Percentiles rank a stretch among this genome's conserved stretches.
phyloP scores from a whole-genome alignment of 2,797 vertebrate genomes.

The Hybognathus amarus region DNA sequence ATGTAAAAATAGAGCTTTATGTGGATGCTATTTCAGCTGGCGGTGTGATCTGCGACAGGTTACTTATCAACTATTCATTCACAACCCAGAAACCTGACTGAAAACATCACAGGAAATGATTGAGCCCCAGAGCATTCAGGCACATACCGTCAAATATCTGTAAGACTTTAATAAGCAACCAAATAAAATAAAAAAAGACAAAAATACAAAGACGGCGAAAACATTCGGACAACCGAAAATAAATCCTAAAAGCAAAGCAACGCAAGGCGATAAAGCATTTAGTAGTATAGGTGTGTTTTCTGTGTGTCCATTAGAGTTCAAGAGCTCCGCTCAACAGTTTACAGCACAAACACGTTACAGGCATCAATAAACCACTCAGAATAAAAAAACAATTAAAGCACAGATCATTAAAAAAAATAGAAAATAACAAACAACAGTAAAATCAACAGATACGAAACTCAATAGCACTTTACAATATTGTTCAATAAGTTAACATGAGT shows the following conservation, averaged over 20 bases:
- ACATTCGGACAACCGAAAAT: constrained; percentile 42
- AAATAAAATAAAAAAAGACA: constrained; percentile 48
- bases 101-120: neutral
- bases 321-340: constrained; percentile 42
- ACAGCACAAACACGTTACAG: constrained; percentile 47
- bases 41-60: constrained; percentile 32
- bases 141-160: constrained; percentile 26
- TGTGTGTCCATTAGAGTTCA: constrained; percentile 30
- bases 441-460: constrained; percentile 18
- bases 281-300: constrained; percentile 35
- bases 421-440: constrained; percentile 8
- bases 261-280: constrained; percentile 34
- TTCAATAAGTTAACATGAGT: neutral
- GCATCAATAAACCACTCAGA: constrained; percentile 38
- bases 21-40: neutral
- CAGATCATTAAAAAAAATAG: constrained; percentile 9
- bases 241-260: constrained; percentile 45
- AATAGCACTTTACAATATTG: constrained; percentile 21
- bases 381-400: constrained; percentile 48
- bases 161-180: constrained; percentile 62
- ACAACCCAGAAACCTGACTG: constrained; percentile 14
- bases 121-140: constrained; percentile 29
- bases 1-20: constrained; percentile 2
- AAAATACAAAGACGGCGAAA: constrained; percentile 48
- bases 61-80: constrained; percentile 27